These are phyloP conservation scores for Penaeus vannamei DNA, from an alignment of 1,140 invertebrate genomes.

Conservation along the genomic window DNA sequence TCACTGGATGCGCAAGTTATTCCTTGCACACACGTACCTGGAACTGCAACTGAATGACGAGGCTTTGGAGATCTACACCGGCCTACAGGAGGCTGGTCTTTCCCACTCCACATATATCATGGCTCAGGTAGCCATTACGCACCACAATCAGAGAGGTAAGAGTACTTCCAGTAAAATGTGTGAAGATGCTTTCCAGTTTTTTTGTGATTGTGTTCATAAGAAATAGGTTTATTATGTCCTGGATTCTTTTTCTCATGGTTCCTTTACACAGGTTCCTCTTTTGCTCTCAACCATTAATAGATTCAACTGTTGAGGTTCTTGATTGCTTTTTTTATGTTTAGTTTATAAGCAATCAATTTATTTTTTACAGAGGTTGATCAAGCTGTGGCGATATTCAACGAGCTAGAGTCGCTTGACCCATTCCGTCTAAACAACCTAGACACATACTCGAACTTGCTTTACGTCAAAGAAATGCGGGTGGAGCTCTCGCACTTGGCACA, in stretches of 20 bases:
- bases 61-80: constrained; percentile 86
- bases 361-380: constrained; percentile 86
- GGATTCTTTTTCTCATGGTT: too few species aligned
- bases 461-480: constrained; percentile 92
- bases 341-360: neutral
- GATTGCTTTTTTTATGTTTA: too few species aligned
- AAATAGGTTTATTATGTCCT: too few species aligned
- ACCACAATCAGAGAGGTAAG: constrained; percentile 91
- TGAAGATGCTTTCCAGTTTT: neutral
- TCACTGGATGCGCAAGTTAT: constrained; percentile 97
- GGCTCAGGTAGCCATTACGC: constrained; percentile 91
- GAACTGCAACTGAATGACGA: constrained; percentile 93
- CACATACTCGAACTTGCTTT: constrained; percentile 96
- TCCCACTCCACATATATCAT: constrained; percentile 90
- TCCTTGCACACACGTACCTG: constrained; percentile 90
- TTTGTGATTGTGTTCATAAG: neutral
- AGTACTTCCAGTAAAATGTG: too few species aligned
- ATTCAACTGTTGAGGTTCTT: neutral
- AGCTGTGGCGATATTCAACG: constrained; percentile 82
- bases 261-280: neutral
- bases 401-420: constrained; percentile 87
- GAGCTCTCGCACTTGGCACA: constrained; percentile 96
- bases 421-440: constrained; percentile 96
- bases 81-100: constrained; percentile 85
- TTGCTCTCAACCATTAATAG: neutral